Evolutionary conservation across 2,888 invertebrate species (phyloP).

Genomic region (Tineola bisselliella): DNA sequence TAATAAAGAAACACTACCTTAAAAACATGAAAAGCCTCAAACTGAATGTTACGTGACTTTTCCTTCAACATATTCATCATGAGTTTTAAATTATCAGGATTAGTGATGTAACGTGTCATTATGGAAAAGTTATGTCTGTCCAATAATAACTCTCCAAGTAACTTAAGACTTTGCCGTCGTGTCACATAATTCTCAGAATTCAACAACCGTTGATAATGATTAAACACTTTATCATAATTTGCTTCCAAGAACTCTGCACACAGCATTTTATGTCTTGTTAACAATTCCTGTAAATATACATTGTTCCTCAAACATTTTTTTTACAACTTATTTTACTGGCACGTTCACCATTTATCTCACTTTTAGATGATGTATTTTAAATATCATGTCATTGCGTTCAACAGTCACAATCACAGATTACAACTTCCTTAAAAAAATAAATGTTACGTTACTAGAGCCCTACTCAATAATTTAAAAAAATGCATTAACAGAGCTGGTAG

Average conservation of each 20-base stretch:
- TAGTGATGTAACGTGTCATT: conserved; percentile 98
- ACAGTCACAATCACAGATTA: no score
- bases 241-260: conserved; percentile 98
- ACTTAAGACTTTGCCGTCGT: conserved; percentile 96
- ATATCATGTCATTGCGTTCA: no score
- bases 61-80: conserved; percentile 99
- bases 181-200: conserved; percentile 99
- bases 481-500: no score
- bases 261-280: conserved; percentile 93
- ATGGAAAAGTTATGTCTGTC: conserved; percentile 99
- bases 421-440: no score
- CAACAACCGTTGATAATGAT: conserved; percentile 94
- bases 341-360: no score
- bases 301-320: no score
- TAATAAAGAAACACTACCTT: conserved; percentile 78
- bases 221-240: conserved; percentile 98
- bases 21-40: conserved; percentile 99
- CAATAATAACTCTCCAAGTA: conserved; percentile 94
- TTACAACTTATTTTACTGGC: no score
- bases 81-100: conserved; percentile 98
- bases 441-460: no score
- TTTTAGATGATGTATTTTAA: no score
- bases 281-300: conserved; percentile 76
- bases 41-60: conserved; percentile 99
- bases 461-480: no score